phyloP scores from a whole-genome alignment of 2,797 vertebrate species.

The Amblyopsis hoosieri region DNA sequence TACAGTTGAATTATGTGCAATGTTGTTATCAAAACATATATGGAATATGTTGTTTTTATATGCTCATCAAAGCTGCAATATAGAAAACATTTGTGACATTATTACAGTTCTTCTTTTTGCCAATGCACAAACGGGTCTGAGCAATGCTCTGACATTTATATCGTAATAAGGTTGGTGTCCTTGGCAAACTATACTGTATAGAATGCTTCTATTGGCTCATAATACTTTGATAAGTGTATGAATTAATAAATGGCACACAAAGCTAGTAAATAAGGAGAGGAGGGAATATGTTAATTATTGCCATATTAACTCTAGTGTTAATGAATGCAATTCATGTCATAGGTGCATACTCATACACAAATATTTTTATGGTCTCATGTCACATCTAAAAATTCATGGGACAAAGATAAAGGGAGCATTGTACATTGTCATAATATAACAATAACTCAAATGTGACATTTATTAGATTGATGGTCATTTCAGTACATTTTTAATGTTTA shows the following conservation, averaged over 20 bases:
- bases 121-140: no score
- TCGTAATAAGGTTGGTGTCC: constrained; percentile 47
- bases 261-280: constrained; percentile 33
- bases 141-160: constrained; percentile 29
- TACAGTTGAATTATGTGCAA: no score
- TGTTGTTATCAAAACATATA: no score
- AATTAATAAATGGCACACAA: constrained; percentile 56
- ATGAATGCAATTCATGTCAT: neutral
- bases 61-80: no score
- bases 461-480: neutral
- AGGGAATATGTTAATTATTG: constrained; percentile 31
- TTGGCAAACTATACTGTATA: no score
- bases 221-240: constrained; percentile 57
- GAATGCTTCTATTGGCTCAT: constrained; percentile 40
- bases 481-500: neutral
- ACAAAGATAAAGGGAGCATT: no score
- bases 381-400: no score
- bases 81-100: no score
- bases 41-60: no score
- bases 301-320: constrained; percentile 36
- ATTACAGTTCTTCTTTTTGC: no score
- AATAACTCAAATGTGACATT: constrained; percentile 1
- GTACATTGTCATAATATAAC: neutral
- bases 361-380: no score
- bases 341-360: no score